A percentile compares a stretch with the other conserved stretches of the same genome.
Evolutionary conservation across 2,797 vertebrate genomes (phyloP).

Genomic region (Aplochiton taeniatus): DNA sequence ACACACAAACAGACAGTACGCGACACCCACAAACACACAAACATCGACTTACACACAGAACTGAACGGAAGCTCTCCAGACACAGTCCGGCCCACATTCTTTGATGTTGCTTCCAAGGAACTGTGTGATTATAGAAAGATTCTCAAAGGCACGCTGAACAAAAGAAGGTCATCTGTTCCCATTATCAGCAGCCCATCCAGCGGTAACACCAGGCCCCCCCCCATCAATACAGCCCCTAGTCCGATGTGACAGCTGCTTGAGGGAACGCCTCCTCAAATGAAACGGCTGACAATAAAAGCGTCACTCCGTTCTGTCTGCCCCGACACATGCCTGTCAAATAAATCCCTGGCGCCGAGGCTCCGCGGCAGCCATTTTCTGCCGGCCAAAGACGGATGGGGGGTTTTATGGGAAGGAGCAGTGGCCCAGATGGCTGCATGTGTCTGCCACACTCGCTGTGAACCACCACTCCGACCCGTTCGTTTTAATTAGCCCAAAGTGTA

Average conservation of each 20-base stretch:
- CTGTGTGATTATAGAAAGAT: too few species aligned
- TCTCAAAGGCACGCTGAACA: too few species aligned
- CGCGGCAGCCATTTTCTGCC: slow-evolving; percentile 42
- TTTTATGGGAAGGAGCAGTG: slow-evolving; percentile 36
- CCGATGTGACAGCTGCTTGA: slow-evolving; percentile 38
- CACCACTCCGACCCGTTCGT: slow-evolving; percentile 30
- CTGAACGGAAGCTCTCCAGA: too few species aligned
- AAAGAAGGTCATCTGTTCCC: too few species aligned
- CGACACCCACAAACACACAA: neutral
- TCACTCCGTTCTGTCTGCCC: slow-evolving; percentile 36
- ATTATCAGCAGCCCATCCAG: slow-evolving; percentile 7
- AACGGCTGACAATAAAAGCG: slow-evolving; percentile 66
- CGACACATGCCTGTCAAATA: slow-evolving; percentile 61
- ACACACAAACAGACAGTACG: slow-evolving; percentile 7
- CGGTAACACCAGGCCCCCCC: slow-evolving; percentile 28
- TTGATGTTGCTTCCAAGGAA: too few species aligned
- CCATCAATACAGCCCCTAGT: slow-evolving; percentile 11
- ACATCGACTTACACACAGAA: slow-evolving; percentile 13
- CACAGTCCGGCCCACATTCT: too few species aligned
- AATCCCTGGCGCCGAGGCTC: slow-evolving; percentile 45
- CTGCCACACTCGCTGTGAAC: slow-evolving; percentile 14
- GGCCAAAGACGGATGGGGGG: slow-evolving; percentile 47
- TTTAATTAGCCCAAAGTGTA: slow-evolving; percentile 50
- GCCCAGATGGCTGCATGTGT: slow-evolving; percentile 49
- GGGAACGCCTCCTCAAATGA: slow-evolving; percentile 57